phyloP scores from a whole-genome alignment of 2,888 invertebrate genomes.

The Agonopterix heracliana region DNA sequence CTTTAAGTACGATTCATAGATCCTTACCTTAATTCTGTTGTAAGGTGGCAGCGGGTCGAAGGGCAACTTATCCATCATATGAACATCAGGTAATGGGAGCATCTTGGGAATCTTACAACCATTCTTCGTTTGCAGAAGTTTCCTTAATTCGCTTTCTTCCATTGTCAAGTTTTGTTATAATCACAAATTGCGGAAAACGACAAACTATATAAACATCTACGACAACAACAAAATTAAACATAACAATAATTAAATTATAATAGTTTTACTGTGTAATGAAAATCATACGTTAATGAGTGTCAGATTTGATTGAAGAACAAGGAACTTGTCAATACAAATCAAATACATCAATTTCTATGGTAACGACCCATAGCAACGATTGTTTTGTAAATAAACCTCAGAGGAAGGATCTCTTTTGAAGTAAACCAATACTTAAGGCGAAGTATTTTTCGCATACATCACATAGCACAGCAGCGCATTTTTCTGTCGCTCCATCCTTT shows the following conservation, averaged over 20 bases:
- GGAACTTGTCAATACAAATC: too few relatives aligned
- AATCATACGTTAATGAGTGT: too few relatives aligned
- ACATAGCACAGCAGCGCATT: too few relatives aligned
- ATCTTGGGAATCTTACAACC: conserved; percentile 58
- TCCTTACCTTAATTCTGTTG: conserved; percentile 58
- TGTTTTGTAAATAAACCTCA: too few relatives aligned
- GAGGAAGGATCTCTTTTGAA: too few relatives aligned
- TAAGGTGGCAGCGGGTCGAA: conserved; percentile 60
- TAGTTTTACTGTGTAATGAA: neutral
- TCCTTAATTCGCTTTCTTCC: conserved; percentile 62
- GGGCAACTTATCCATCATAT: conserved; percentile 52
- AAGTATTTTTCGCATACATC: too few relatives aligned
- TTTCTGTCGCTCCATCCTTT: too few relatives aligned
- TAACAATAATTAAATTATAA: neutral
- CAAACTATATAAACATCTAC: conserved; percentile 7
- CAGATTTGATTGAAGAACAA: too few relatives aligned
- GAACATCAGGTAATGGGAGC: conserved; percentile 56
- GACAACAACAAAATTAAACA: conserved; percentile 10
- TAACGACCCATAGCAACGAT: too few relatives aligned
- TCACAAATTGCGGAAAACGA: conserved; percentile 9
- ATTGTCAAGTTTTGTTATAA: conserved; percentile 21
- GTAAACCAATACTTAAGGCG: too few relatives aligned
- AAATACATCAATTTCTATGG: too few relatives aligned
- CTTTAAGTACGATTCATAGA: neutral
- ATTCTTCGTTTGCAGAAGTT: conserved; percentile 61